These are phyloP conservation scores for Lepus europaeus DNA, from an alignment of 2,113 vertebrate species.

Conservation along the genomic window DNA sequence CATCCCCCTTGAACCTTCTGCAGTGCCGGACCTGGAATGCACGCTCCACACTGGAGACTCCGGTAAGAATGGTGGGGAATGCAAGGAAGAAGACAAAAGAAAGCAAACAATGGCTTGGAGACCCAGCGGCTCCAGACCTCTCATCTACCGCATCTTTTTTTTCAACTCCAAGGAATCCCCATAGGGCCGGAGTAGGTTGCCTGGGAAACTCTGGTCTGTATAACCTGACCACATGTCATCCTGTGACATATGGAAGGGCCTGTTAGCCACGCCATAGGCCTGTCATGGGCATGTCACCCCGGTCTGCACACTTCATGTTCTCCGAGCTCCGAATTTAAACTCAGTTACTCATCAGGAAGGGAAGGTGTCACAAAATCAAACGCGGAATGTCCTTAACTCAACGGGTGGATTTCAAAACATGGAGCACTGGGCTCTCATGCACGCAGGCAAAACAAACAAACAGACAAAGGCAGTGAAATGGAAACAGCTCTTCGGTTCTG, in stretches of 20 bases:
- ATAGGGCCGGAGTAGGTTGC: not conserved
- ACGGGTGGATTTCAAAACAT: conserved; percentile 68
- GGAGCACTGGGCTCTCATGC: conserved; percentile 78
- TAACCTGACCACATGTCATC: conserved; percentile 51
- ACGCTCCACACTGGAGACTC: not conserved
- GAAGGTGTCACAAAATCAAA: conserved; percentile 61
- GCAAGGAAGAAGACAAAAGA: not conserved
- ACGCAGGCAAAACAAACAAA: conserved; percentile 77
- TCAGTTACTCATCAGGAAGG: conserved; percentile 22
- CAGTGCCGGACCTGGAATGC: not conserved
- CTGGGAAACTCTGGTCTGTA: conserved; percentile 53
- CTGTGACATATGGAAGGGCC: conserved; percentile 28
- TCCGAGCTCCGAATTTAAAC: not conserved
- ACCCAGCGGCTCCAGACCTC: not conserved
- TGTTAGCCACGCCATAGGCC: not conserved
- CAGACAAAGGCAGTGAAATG: conserved; percentile 78
- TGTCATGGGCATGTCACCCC: not conserved
- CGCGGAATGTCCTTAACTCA: conserved; percentile 66
- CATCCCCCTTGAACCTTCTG: not conserved
- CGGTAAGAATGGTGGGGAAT: not conserved
- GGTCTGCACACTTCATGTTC: not conserved
- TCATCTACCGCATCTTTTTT: conserved; percentile 19
- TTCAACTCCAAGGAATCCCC: conserved; percentile 28
- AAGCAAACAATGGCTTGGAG: conserved; percentile 37
- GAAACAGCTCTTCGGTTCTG: conserved; percentile 82